Percentiles rank a stretch among this genome's conserved stretches.
Conservation (phyloP, 2,797 vertebrate genomes). For the Centroberyx gerrardi region DNA sequence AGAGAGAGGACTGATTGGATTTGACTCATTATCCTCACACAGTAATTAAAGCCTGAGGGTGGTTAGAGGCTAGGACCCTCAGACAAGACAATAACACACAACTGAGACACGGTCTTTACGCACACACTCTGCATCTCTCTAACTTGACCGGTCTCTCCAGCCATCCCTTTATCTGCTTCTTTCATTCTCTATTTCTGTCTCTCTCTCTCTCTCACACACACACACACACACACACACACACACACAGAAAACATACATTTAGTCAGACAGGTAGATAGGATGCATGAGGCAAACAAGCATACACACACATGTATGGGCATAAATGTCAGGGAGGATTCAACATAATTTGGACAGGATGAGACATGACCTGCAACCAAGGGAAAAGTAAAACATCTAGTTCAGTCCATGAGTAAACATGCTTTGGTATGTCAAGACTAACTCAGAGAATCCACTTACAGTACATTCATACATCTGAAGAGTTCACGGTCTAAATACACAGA, state of each 20-base stretch:
- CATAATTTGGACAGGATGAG: not conserved
- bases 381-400: not conserved
- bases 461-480: slow-evolving; percentile 28
- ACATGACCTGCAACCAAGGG: slow-evolving; percentile 18
- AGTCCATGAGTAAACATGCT: slow-evolving; percentile 1
- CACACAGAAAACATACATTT: slow-evolving; percentile 16
- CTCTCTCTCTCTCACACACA: slow-evolving; percentile 10
- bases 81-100: slow-evolving; percentile 59
- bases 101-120: slow-evolving; percentile 27
- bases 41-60: slow-evolving; percentile 87
- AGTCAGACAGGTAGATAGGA: not conserved
- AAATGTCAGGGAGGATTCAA: not conserved
- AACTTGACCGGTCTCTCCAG: slow-evolving; percentile 16
- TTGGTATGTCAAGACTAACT: not conserved
- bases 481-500: slow-evolving; percentile 24
- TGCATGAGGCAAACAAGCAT: slow-evolving; percentile 13
- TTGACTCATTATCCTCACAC: slow-evolving; percentile 86
- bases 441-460: not conserved
- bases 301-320: slow-evolving; percentile 16
- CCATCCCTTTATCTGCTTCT: not conserved
- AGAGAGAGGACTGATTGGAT: slow-evolving; percentile 86
- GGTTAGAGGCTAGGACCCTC: slow-evolving; percentile 72
- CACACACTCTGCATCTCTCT: slow-evolving; percentile 12
- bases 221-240: slow-evolving; percentile 25
- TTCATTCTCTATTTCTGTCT: not conserved